Percentiles rank a stretch among this genome's conserved stretches.
Conservation (phyloP, 2,113 vertebrate species). For the Pampusana beccarii region DNA sequence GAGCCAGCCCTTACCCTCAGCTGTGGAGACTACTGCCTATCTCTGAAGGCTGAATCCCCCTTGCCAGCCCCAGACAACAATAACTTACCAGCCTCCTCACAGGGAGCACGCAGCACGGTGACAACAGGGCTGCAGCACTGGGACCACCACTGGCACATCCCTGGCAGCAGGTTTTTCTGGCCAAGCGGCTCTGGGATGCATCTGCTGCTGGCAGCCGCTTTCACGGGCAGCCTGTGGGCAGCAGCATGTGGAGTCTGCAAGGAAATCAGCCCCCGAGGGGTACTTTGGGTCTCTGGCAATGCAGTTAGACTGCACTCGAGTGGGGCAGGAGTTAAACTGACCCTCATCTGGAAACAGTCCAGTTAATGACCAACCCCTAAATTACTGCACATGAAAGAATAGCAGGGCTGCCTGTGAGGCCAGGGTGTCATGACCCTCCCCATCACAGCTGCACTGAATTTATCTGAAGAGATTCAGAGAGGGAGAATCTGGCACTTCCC, state of each 20-base stretch:
- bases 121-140: rapidly evolving
- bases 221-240: background rate
- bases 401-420: background rate
- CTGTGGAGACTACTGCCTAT: background rate
- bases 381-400: background rate
- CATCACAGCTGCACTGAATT: background rate
- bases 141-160: background rate
- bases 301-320: background rate
- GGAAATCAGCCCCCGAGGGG: rapidly evolving
- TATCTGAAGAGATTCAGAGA: background rate
- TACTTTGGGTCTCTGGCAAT: background rate
- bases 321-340: background rate
- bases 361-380: background rate
- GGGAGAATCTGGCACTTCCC: background rate
- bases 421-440: background rate
- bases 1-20: background rate
- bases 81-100: background rate
- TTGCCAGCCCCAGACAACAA: background rate
- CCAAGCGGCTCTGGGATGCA: rapidly evolving
- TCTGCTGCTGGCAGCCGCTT: background rate
- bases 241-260: background rate
- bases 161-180: background rate
- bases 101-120: rapidly evolving
- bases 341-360: background rate
- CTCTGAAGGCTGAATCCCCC: background rate